Conservation (phyloP, 23 tunicate species). For the Styela plicata region DNA sequence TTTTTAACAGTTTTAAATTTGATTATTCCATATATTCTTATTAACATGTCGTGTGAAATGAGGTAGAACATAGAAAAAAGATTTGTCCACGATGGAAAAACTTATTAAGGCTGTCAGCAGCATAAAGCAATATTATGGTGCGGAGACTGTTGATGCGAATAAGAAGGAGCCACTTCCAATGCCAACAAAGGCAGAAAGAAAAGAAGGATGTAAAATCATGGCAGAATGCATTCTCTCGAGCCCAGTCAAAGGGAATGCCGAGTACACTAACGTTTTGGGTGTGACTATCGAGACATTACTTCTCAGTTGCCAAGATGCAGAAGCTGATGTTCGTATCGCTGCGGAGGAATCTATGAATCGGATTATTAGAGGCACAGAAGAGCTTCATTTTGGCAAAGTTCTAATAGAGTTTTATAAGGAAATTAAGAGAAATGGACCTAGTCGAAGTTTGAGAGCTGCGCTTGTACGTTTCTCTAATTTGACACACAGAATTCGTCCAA, state of each 20-base stretch:
- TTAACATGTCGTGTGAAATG: too few relatives aligned
- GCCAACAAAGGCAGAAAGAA: conserved; percentile 52
- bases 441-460: conserved; percentile 63
- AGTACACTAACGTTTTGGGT: conserved; percentile 27
- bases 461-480: conserved; percentile 51
- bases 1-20: too few relatives aligned
- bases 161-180: conserved; percentile 13
- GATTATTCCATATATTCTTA: too few relatives aligned
- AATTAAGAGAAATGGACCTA: conserved; percentile 70
- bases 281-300: conserved; percentile 65
- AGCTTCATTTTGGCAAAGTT: conserved; percentile 38
- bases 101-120: conserved; percentile 61
- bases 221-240: conserved; percentile 29
- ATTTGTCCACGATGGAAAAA: conserved; percentile 92
- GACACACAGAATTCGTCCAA: conserved; percentile 61
- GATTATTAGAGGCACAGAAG: conserved; percentile 60
- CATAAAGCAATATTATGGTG: conserved; percentile 68
- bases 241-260: conserved; percentile 3
- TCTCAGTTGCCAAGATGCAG: conserved; percentile 62
- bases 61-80: too few relatives aligned
- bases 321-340: conserved; percentile 79
- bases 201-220: conserved; percentile 49
- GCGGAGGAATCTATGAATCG: conserved; percentile 70
- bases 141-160: conserved; percentile 21
- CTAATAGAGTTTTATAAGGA: conserved; percentile 81